These are phyloP conservation scores for Cinara cedri DNA, from an alignment of 2,888 invertebrate genomes.

Conservation along the genomic window DNA sequence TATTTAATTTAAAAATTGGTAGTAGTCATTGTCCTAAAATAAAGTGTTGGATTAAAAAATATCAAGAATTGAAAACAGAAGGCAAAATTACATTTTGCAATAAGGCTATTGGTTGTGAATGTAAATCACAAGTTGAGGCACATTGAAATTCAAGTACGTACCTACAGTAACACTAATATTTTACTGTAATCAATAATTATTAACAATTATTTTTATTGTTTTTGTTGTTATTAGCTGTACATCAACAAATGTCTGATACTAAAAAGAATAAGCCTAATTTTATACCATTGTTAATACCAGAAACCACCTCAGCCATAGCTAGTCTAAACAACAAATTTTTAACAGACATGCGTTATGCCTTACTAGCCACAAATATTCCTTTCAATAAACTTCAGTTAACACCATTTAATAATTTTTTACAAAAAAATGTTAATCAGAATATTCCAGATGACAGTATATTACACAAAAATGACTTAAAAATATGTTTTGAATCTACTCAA, in stretches of 20 bases:
- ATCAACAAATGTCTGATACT: not conserved
- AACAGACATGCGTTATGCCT: not conserved
- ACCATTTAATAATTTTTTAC: slow-evolving; percentile 16
- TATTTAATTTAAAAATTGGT: too few species aligned
- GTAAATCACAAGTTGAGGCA: slow-evolving; percentile 22
- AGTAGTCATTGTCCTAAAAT: too few species aligned
- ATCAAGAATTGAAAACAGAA: too few species aligned
- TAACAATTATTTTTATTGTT: not conserved
- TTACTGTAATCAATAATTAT: not conserved
- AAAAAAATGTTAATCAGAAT: slow-evolving; percentile 9
- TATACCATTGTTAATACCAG: not conserved
- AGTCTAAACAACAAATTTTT: not conserved
- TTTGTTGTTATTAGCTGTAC: not conserved
- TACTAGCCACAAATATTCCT: not conserved
- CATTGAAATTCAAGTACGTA: not conserved
- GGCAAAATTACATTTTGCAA: slow-evolving; percentile 28
- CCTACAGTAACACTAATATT: not conserved
- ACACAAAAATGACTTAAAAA: slow-evolving; percentile 1
- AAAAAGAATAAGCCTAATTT: not conserved
- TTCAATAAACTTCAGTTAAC: slow-evolving; percentile 1
- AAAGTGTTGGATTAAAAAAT: too few species aligned
- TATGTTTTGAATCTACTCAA: slow-evolving; percentile 11
- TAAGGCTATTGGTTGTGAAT: slow-evolving; percentile 20
- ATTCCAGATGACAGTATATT: not conserved
- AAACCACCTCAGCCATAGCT: not conserved